Evolutionary conservation across 30 jellyfish, hydroid and myxozoan genomes (phyloP).

Genomic region (Aurelia sp.): DNA sequence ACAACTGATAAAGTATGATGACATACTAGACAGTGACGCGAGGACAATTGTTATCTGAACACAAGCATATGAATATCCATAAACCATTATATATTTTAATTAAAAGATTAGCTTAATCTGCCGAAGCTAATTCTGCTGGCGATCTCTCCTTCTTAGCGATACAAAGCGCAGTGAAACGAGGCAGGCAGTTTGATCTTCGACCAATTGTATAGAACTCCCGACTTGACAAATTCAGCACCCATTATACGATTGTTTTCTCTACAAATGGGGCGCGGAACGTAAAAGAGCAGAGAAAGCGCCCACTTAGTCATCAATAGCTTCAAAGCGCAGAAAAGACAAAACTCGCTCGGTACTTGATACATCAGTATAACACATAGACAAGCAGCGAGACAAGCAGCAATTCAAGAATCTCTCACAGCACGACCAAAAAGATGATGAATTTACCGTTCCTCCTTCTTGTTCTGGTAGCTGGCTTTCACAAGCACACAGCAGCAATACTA

Average conservation of each 20-base stretch:
- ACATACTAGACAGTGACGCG: slow-evolving; percentile 22
- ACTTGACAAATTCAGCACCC: slow-evolving; percentile 41
- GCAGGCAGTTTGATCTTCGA: slow-evolving; percentile 2
- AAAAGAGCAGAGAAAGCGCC: slow-evolving; percentile 42
- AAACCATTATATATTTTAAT: slow-evolving; percentile 19
- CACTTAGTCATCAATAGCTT: slow-evolving; percentile 59
- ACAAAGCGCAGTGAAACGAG: slow-evolving; percentile 64
- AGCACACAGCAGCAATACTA: slow-evolving; percentile 69
- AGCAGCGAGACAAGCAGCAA: slow-evolving; percentile 3
- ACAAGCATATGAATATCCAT: slow-evolving; percentile 17
- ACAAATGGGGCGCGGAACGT: slow-evolving; percentile 20
- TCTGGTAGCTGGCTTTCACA: slow-evolving; percentile 48
- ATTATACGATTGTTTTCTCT: slow-evolving; percentile 29
- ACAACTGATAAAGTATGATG: slow-evolving; percentile 2
- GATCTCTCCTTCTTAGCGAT: slow-evolving; percentile 16
- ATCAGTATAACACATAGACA: not conserved
- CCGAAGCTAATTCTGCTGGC: slow-evolving; percentile 51
- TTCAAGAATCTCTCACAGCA: not conserved
- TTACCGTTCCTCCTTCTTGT: slow-evolving; percentile 30
- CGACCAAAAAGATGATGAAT: slow-evolving; percentile 11
- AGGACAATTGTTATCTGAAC: slow-evolving; percentile 6
- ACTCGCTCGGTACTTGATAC: slow-evolving; percentile 11
- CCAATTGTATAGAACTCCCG: slow-evolving; percentile 26
- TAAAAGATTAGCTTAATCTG: slow-evolving; percentile 48
- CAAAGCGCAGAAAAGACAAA: slow-evolving; percentile 28